Evolutionary conservation across 2,113 vertebrate species (phyloP).

Genomic region (Probosciger aterrimus): DNA sequence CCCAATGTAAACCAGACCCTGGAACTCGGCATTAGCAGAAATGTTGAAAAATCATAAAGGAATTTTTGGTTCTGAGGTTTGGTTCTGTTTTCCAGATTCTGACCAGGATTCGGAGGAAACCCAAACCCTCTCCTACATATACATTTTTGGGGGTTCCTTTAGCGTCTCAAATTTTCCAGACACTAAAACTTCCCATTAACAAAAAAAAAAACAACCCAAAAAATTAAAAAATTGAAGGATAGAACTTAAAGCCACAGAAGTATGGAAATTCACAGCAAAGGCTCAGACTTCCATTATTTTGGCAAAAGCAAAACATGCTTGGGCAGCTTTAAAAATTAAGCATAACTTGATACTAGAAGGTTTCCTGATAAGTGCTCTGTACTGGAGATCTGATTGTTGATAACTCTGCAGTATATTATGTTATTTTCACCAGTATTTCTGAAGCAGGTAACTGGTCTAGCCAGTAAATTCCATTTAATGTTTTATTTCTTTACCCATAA

Average conservation of each 20-base stretch:
- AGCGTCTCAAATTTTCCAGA: slow-evolving; percentile 46
- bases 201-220: background rate
- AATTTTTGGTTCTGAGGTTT: slow-evolving; percentile 68
- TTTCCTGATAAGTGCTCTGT: background rate
- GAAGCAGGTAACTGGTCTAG: background rate
- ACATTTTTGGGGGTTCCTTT: slow-evolving; percentile 18
- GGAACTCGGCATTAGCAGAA: slow-evolving; percentile 11
- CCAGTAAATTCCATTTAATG: background rate
- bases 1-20: slow-evolving; percentile 52
- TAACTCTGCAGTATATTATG: background rate
- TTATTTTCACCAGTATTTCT: background rate
- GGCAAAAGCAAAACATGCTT: slow-evolving; percentile 34
- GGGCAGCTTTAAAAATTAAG: slow-evolving; percentile 3
- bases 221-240: background rate
- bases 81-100: slow-evolving; percentile 51
- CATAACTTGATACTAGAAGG: background rate
- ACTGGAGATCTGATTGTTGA: background rate
- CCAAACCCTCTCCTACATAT: slow-evolving; percentile 7
- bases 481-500: background rate
- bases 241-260: slow-evolving; percentile 43
- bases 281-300: slow-evolving; percentile 25
- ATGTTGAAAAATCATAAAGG: slow-evolving; percentile 46
- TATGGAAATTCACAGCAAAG: slow-evolving; percentile 44
- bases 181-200: slow-evolving; percentile 3
- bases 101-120: slow-evolving; percentile 37